These are phyloP conservation scores for Redunca redunca DNA, from an alignment of 2,113 vertebrate species.

Conservation along the genomic window DNA sequence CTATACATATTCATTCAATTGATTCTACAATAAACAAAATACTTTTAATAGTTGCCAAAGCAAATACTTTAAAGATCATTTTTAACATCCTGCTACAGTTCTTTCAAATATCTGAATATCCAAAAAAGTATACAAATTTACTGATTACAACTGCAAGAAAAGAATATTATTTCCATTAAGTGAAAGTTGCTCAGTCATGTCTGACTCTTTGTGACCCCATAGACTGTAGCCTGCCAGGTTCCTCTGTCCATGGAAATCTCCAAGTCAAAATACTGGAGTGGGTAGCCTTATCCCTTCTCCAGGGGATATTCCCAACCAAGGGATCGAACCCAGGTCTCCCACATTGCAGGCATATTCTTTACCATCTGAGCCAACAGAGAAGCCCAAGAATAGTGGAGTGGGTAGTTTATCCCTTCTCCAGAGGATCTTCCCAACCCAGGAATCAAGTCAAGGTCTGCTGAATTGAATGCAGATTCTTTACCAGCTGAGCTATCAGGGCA, in stretches of 20 bases:
- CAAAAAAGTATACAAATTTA: neutral
- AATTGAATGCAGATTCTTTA: neutral
- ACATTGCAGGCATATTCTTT: neutral
- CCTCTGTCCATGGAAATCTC: neutral
- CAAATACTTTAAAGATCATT: neutral
- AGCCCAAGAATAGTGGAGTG: neutral
- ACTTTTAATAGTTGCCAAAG: neutral
- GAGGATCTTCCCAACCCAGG: neutral
- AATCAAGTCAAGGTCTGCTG: neutral
- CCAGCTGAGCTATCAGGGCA: neutral
- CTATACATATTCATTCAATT: neutral
- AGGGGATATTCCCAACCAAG: neutral
- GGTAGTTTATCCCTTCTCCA: neutral
- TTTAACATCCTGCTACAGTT: neutral
- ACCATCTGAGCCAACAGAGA: neutral
- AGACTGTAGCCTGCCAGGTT: neutral
- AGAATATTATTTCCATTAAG: neutral
- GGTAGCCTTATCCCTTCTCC: neutral
- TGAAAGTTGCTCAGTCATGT: neutral
- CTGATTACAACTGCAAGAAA: constrained; percentile 32
- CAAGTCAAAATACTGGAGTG: neutral
- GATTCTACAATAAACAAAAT: neutral
- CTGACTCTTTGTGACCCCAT: neutral
- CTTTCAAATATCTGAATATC: neutral
- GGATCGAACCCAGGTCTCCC: neutral